Percentiles rank a stretch among this genome's conserved stretches.
phyloP scores from a whole-genome alignment of 2,888 invertebrate species.

The Oscheius sp. region DNA sequence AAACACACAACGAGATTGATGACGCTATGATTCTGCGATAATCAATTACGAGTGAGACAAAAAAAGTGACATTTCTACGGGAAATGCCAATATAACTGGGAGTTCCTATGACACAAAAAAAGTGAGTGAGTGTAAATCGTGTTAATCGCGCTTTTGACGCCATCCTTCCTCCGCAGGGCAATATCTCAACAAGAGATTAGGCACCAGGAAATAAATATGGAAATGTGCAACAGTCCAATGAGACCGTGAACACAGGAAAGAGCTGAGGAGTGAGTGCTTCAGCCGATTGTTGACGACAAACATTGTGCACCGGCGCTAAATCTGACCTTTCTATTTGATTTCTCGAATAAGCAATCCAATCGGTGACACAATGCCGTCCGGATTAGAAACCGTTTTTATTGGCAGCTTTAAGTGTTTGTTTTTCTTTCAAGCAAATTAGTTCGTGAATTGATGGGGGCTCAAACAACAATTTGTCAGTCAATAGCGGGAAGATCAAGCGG shows the following conservation, averaged over 20 bases:
- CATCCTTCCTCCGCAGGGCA: background rate
- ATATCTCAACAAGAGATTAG: too few species aligned
- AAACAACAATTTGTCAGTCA: conserved; percentile 18
- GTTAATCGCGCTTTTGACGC: background rate
- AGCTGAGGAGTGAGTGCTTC: conserved; percentile 30
- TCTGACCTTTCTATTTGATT: conserved; percentile 36
- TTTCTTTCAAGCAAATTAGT: background rate
- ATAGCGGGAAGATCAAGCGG: conserved; percentile 30
- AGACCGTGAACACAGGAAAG: conserved; percentile 27
- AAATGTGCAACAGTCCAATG: conserved; percentile 3
- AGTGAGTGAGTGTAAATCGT: background rate
- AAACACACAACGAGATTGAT: conserved; percentile 33
- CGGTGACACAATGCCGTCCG: conserved; percentile 10
- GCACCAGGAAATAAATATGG: background rate
- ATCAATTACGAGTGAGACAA: conserved; percentile 23
- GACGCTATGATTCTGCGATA: conserved; percentile 34
- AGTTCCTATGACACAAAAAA: background rate
- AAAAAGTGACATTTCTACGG: background rate
- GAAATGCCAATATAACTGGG: conserved; percentile 1
- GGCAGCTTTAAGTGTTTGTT: background rate
- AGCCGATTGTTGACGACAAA: conserved; percentile 37
- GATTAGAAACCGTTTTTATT: conserved; percentile 21
- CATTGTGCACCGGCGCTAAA: conserved; percentile 34
- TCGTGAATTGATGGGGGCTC: background rate
- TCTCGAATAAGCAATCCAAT: conserved; percentile 31